These are phyloP conservation scores for Jordanella pulchra DNA, from an alignment of 2,797 vertebrate species.

Conservation along the genomic window DNA sequence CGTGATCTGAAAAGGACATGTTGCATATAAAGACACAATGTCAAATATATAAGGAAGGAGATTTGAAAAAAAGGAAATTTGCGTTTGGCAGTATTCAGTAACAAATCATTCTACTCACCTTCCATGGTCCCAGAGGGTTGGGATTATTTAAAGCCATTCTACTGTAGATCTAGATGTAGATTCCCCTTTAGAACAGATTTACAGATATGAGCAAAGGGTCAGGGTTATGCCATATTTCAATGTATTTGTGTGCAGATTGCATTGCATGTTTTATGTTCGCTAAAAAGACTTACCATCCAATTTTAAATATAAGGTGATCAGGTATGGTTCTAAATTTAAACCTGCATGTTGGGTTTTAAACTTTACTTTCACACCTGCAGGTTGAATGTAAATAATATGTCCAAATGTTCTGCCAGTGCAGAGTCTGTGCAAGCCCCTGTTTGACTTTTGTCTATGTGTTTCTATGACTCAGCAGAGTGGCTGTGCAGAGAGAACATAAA, in stretches of 20 bases:
- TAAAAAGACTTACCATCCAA: neutral
- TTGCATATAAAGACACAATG: constrained; percentile 40
- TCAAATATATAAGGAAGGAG: constrained; percentile 32
- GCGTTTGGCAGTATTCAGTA: constrained; percentile 6
- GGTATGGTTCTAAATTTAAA: neutral
- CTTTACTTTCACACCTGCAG: constrained; percentile 1
- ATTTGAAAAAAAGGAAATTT: constrained; percentile 14
- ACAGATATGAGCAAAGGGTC: neutral
- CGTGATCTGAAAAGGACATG: constrained; percentile 83
- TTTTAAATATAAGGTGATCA: neutral
- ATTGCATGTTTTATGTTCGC: neutral
- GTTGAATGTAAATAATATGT: constrained; percentile 3
- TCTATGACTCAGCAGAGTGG: constrained; percentile 56
- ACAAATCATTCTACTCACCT: constrained; percentile 79
- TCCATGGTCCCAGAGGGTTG: constrained; percentile 89
- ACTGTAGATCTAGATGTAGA: constrained; percentile 64
- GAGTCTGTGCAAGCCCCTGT: constrained; percentile 19
- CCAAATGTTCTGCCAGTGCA: constrained; percentile 1
- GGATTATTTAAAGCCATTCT: constrained; percentile 95
- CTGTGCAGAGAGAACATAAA: constrained; percentile 36
- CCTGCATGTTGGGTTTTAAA: neutral
- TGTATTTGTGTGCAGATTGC: neutral
- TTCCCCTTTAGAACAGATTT: constrained; percentile 60
- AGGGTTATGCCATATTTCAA: neutral
- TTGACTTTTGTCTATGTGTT: constrained; percentile 44